A percentile compares a stretch with the other conserved stretches of the same genome.
Conservation (phyloP, 2,797 vertebrate species). For the Yasuhikotakia modesta region DNA sequence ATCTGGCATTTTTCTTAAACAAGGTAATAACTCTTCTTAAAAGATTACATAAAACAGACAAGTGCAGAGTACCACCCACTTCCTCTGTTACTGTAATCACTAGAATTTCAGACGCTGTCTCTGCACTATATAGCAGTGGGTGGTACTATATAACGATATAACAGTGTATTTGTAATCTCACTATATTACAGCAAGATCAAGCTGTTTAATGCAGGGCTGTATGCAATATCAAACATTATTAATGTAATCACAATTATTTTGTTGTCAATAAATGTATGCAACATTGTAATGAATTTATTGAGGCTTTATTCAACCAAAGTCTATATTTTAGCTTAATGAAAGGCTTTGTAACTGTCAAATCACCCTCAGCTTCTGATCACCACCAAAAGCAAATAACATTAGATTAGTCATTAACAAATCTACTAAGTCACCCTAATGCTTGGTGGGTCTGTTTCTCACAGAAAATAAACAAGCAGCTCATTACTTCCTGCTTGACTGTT, state of each 20-base stretch:
- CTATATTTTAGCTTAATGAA: too few species aligned
- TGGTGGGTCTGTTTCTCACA: background rate
- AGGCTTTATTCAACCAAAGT: background rate
- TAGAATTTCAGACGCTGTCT: background rate
- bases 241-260: too few species aligned
- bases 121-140: too few species aligned
- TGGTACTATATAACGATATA: too few species aligned
- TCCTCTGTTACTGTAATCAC: conserved; percentile 5
- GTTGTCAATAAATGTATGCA: too few species aligned
- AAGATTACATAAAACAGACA: background rate
- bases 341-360: too few species aligned
- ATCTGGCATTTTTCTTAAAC: background rate
- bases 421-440: background rate
- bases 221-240: too few species aligned
- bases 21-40: conserved; percentile 2
- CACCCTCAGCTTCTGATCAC: too few species aligned
- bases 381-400: too few species aligned
- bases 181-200: background rate
- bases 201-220: background rate
- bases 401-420: too few species aligned
- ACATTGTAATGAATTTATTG: background rate
- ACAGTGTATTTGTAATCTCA: conserved; percentile 3
- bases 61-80: background rate
- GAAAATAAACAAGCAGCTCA: conserved; percentile 16
- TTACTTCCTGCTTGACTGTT: conserved; percentile 35